phyloP scores from a whole-genome alignment of 2,113 vertebrate genomes.

The Oncorhynchus nerka region DNA sequence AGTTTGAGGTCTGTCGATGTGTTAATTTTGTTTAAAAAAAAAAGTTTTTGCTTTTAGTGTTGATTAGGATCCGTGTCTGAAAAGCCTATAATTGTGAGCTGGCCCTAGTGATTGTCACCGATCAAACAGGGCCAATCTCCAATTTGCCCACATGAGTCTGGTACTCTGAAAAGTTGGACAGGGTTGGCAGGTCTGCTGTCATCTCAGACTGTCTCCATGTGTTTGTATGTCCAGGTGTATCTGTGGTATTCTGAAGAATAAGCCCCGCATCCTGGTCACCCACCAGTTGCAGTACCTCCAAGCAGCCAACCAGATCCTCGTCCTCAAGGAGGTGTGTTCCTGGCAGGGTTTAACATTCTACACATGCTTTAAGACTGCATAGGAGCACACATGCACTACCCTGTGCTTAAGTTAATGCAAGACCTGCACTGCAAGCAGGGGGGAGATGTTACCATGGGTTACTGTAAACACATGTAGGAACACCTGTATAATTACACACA shows the following conservation, averaged over 20 bases:
- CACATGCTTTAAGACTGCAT: not conserved
- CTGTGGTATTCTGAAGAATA: conserved; percentile 81
- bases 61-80: too few relatives aligned
- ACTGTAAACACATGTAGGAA: not conserved
- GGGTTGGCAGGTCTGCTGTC: too few relatives aligned
- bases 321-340: conserved; percentile 82
- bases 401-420: not conserved
- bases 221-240: conserved; percentile 83
- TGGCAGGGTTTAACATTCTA: not conserved
- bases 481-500: not conserved
- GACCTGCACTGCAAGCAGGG: not conserved
- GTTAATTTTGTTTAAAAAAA: too few relatives aligned
- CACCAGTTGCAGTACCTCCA: conserved; percentile 86
- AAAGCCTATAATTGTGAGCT: too few relatives aligned
- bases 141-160: too few relatives aligned
- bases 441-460: not conserved
- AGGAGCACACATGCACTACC: not conserved
- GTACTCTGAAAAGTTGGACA: too few relatives aligned
- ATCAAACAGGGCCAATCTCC: too few relatives aligned
- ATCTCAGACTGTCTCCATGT: conserved; percentile 66
- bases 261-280: conserved; percentile 83
- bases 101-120: too few relatives aligned
- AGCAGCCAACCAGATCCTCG: conserved; percentile 81
- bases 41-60: too few relatives aligned
- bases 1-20: too few relatives aligned